A percentile compares a stretch with the other conserved stretches of the same genome.
phyloP scores from a whole-genome alignment of 2,113 vertebrate species.

The Sturnira hondurensis region DNA sequence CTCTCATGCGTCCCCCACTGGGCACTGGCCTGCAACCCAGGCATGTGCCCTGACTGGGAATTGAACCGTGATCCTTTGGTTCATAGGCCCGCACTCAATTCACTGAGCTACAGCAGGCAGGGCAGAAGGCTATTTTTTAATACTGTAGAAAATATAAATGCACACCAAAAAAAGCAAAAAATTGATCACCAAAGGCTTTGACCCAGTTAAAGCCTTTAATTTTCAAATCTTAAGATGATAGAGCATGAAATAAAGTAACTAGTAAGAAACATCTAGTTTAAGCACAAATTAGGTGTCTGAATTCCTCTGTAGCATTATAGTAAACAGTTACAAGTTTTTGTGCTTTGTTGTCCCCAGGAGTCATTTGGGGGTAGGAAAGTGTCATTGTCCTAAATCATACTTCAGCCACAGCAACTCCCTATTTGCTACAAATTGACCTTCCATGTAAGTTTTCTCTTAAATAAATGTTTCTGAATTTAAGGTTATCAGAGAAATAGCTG shows the following conservation, averaged over 20 bases:
- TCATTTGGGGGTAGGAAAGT: neutral
- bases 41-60: too few species aligned
- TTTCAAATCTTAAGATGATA: neutral
- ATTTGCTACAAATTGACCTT: neutral
- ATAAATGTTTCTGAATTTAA: neutral
- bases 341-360: neutral
- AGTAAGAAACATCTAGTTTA: neutral
- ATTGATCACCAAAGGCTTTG: neutral
- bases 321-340: neutral
- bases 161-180: neutral
- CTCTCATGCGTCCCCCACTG: too few species aligned
- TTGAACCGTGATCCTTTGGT: too few species aligned
- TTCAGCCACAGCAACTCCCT: neutral
- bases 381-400: rapidly evolving
- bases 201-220: neutral
- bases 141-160: neutral
- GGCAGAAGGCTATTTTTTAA: too few species aligned
- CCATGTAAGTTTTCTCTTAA: neutral
- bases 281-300: neutral
- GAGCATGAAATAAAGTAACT: neutral
- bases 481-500: neutral
- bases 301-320: neutral
- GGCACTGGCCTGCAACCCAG: too few species aligned
- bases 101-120: too few species aligned
- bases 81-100: too few species aligned